Evolutionary conservation across 2,888 invertebrate species (phyloP).

Genomic region (Empis stercorea): DNA sequence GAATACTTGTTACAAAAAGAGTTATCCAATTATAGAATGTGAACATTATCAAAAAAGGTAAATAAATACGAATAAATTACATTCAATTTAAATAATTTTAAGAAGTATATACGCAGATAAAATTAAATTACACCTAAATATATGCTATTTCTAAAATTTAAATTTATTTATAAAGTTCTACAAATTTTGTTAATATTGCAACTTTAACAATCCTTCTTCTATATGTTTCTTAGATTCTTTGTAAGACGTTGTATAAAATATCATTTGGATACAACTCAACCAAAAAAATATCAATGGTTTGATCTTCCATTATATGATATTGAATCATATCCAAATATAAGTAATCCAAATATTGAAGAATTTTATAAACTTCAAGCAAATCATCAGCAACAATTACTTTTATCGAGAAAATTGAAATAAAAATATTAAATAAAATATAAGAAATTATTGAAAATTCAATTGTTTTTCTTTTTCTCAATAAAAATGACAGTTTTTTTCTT

Average conservation of each 20-base stretch:
- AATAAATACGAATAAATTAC: background rate
- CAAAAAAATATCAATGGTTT: slow-evolving; percentile 17
- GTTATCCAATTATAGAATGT: slow-evolving; percentile 14
- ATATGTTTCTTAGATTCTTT: slow-evolving; percentile 9
- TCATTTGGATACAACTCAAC: slow-evolving; percentile 10
- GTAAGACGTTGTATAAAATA: slow-evolving; percentile 16
- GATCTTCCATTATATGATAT: slow-evolving; percentile 13
- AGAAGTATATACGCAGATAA: background rate
- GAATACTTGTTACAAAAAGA: slow-evolving; percentile 14
- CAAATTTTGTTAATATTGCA: too few relatives aligned
- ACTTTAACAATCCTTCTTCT: too few relatives aligned
- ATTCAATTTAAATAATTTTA: background rate
- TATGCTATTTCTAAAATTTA: too few relatives aligned
- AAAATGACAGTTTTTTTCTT: too few relatives aligned
- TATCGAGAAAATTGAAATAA: too few relatives aligned
- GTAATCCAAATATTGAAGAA: background rate
- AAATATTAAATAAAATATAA: too few relatives aligned
- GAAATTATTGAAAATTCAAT: too few relatives aligned
- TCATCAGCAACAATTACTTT: too few relatives aligned
- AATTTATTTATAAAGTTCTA: too few relatives aligned
- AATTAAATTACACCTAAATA: background rate
- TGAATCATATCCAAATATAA: background rate
- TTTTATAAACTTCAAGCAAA: background rate
- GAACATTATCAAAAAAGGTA: slow-evolving; percentile 11
- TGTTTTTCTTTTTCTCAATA: too few relatives aligned